Evolutionary conservation across 2,888 invertebrate species (phyloP), one percentile per base, ranked within the genome.

Genomic region (Caenorhabditis plicata): DNA sequence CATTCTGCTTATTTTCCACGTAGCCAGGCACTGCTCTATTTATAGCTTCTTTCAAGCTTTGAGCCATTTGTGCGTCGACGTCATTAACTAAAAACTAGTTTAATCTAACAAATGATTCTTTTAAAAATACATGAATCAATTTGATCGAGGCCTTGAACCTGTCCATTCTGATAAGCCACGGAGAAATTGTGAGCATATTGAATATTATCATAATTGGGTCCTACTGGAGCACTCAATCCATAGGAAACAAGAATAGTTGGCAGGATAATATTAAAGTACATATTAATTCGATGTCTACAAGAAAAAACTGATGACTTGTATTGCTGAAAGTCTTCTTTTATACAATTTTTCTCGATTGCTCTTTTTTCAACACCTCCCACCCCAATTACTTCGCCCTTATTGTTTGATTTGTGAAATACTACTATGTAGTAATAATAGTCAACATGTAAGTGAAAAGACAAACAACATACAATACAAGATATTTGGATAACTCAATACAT

Each of bases 121-220:
- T 32, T 4, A 29, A 19, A 25, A 39, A 38, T 29, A 60, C 60
- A 32, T 15, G 27, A 27, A 40, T 53, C 49, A 26, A 58, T 58
- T 7, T 36, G 35, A 15, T 43, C 41, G 9, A 53, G 17, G 2
- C 53, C 53, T 2, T 60, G 43, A 19, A 60, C 19, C 8, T 41
- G 31, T 20, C 43, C 46, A 27, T 60, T 53, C 4, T 25, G n/a
- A 35, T 51, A 52, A 9, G 45, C 45, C 3, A 58, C 26, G 19
- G 38, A 44, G 5, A 53, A 35, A 27, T 58, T 53, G 35, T 58
- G 58, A 15, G 46, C 27, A 36, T 58, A 58, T 20, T 48, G 44
- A 53, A 58, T 58, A 38, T 53, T 49, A 32, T 52, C 25, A 41
- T 45, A 53, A 35, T 58, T 38, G 8, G 53, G 58, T 17, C 52